Evolutionary conservation across 1,140 invertebrate species (phyloP), one percentile per base, ranked within the genome.

Genomic region (Dreissena rostriformis): DNA sequence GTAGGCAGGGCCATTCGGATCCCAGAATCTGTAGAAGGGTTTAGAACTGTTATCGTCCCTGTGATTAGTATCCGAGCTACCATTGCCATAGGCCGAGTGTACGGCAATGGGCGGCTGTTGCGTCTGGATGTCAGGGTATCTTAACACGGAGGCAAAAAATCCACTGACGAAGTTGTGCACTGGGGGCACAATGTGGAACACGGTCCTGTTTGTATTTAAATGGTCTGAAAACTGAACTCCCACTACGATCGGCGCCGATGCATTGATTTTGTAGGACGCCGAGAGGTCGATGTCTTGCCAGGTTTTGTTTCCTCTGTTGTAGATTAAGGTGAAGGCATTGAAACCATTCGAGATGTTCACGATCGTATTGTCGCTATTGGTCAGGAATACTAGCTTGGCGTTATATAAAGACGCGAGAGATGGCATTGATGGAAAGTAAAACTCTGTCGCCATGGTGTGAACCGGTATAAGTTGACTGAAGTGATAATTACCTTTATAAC

Each of bases 291-390:
- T 79, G 15, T 79, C 67, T 49, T 68, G 66, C 8, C 2, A 7
- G 12, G 70, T 15, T 12, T 28, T 19, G n/a, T 79, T 67, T 28
- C 77, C 77, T 53, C 67, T 22, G 51, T 71, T 70, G 22, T 79
- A 79, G 7, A 79, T 53, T 4, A 53, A 49, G 28, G 55, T 22
- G n/a, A 61, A 19, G 14, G 66, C 77, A 22, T 79, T 66, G 70
- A 79, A 79, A 17, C 77, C 77, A 5, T 53, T 67, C 17, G 51
- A 14, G 51, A 79, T 79, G 61, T 79, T 79, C 0, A 79, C 67
- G 39, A 70, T 70, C 2, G 77, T 79, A 53, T 79, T 79, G 77
- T 79, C 77, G 22, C 65, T 39, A 57, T 79, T 79, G 12, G 77
- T 28, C 0, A 70, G 14, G 26, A 70, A n/a, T 11, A 70, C 8